Base-by-base conservation (phyloP, 2,797 vertebrate genomes). In the Acanthornis magna region DNA sequence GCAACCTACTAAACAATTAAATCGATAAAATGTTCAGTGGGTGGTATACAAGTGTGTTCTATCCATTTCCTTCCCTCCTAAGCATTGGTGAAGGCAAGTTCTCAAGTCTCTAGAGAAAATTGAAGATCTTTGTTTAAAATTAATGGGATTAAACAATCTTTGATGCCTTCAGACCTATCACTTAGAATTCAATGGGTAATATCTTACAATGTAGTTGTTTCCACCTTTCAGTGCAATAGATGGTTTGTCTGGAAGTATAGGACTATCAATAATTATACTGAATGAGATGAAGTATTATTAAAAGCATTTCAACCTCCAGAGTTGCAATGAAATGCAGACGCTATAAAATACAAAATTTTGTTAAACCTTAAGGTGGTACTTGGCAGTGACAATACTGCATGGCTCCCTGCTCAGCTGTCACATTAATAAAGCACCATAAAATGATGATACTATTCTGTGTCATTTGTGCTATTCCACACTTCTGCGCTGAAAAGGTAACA, bases 301-400 rank as follows among this genome's bases (percentile, higher is more conserved):
- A 96, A 89, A 84, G 5, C 38, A 58, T 21, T 9, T 9, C 32
- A 16, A 30, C 40, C 9, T 87, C 42, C 71, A 76, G 60, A 62
- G 55, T 7, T 85, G 86, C 93, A 93, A 74, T 55, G 63, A 94
- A 95, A 85, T 80, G 13, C 15, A 92, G 68, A 66, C 63, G 50
- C 45, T 72, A 16, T 79, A 74, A 77, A 26, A 42, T 29, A 38
- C 1, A 36, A 53, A 53, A 80, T 93, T 96, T 96, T 83, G 26
- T 74, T 74, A 88, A 95, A 87, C 72, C 58, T 95, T 90, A 70
- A 48, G 80, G 43, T 77, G 43, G 27, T 67, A 45, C 14, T 96
- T 77, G 47, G 40, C 9, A 58, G 54, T 88, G 58, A 79, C 74
- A 82, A 86, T 57, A 76, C 57, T 90, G 60, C 48, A 79, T 1